Evolutionary conservation across 1,140 invertebrate species (phyloP).

Genomic region (Cydia pomonella): DNA sequence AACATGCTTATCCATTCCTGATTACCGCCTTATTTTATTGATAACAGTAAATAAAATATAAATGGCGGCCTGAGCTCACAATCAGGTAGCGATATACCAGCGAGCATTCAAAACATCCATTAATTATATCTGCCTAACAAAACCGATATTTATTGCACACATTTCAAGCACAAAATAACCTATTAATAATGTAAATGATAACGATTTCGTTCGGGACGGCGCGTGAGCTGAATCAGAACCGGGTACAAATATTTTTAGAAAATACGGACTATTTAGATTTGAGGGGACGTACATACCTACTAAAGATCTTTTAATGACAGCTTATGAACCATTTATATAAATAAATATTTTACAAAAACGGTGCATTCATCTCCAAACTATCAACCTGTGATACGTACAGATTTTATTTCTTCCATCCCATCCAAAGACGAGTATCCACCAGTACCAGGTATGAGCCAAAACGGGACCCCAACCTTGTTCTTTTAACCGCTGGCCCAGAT

Average conservation of each 20-base stretch:
- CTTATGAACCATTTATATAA: too few species aligned
- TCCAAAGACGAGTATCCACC: too few species aligned
- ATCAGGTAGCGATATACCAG: conserved; percentile 23
- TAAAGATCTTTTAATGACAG: too few species aligned
- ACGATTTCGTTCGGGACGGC: conserved; percentile 49
- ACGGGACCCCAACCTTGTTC: too few species aligned
- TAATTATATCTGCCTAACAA: conserved; percentile 47
- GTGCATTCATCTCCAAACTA: too few species aligned
- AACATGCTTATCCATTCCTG: conserved; percentile 1
- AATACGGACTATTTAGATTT: not conserved
- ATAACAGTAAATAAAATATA: conserved; percentile 9
- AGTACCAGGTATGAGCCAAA: too few species aligned
- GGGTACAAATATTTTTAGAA: not conserved
- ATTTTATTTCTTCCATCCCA: too few species aligned
- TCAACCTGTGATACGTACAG: too few species aligned
- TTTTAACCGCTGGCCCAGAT: too few species aligned
- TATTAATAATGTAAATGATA: conserved; percentile 67
- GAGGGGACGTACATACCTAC: not conserved
- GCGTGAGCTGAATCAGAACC: conserved; percentile 6
- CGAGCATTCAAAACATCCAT: conserved; percentile 40
- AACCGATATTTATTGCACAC: conserved; percentile 50
- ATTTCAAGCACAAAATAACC: conserved; percentile 59
- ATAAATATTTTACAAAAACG: too few species aligned
- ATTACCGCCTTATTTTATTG: conserved; percentile 4
- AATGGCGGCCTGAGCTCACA: not conserved